Conservation (phyloP, 2,797 vertebrate genomes). For the Coranthus polyacanthus region DNA sequence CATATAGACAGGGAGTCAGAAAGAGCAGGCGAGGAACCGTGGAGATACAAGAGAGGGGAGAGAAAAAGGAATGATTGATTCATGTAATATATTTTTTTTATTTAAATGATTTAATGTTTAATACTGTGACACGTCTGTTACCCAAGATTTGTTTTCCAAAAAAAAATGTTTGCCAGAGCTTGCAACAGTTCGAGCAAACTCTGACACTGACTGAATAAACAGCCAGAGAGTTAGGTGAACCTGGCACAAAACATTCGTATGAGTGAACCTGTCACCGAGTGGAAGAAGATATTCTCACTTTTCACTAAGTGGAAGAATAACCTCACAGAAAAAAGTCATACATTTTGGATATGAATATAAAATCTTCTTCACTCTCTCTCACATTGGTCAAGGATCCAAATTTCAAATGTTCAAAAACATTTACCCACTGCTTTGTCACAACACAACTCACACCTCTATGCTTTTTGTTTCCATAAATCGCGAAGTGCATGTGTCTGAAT, state of each 20-base stretch:
- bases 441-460: no score
- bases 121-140: slow-evolving; percentile 27
- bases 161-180: neutral
- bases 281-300: no score
- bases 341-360: neutral
- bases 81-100: slow-evolving; percentile 27
- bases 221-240: neutral
- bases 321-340: no score
- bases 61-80: slow-evolving; percentile 22
- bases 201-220: slow-evolving; percentile 14
- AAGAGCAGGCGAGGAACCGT: neutral
- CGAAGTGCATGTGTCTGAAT: neutral
- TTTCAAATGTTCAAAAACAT: no score
- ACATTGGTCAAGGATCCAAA: no score
- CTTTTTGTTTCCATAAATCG: no score
- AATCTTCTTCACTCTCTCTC: neutral
- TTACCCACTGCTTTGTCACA: no score
- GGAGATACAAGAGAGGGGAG: slow-evolving; percentile 2
- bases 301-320: no score
- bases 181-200: slow-evolving; percentile 1
- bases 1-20: slow-evolving; percentile 6
- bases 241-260: neutral
- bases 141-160: slow-evolving; percentile 12
- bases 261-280: no score
- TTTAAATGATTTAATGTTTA: slow-evolving; percentile 37